Base-by-base conservation (phyloP, 2,113 vertebrate species). In the Onychostruthus taczanowskii region DNA sequence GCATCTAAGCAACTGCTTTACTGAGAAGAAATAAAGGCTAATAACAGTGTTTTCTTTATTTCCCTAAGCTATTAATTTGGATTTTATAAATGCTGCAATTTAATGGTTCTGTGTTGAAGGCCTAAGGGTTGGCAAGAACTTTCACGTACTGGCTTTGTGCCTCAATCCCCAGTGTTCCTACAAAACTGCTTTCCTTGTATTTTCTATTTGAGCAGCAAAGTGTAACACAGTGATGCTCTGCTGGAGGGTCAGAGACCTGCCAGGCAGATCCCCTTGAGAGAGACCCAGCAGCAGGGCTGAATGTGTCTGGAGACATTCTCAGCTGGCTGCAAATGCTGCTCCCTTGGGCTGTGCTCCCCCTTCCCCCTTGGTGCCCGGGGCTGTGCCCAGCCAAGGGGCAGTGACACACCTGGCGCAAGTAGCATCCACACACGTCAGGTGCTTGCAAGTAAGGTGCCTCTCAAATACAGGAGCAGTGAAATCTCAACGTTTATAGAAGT, bases 391-490 rank as follows among this genome's bases (percentile, higher is more conserved):
- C 15, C 61, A 20, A 3, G 53, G 28, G 55, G 52, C 68, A 31
- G 35, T 39, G 41, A 19, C 37, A 35, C 24, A 31, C 14, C 10
- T 2, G 1, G 16, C 7, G 23, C 37, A 43, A 27, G 23, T 44
- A 16, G 7, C 37, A 12, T 76, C 28, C 13, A 6, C 35, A 33
- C 35, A 14, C 0, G 0, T 11, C 10, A 47, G 37, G 5, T 56
- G 15, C 14, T 44, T 27, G 33, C 41, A 52, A 52, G 30, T 16
- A 68, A 72, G 10, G 5, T 35, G 21, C 1, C 0, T 26, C 33
- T 76, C 1, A 1, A 47, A 47, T 27, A 27, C 11, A n/a, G 44
- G 6, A 19, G 24, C 44, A 46, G 21, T 22, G 37, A 39, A 74
- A 37, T 84, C 11, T 70, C 39, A 27, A 13, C n/a, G 8, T 6